Evolutionary conservation across 2,113 vertebrate genomes (phyloP).

Genomic region (Oncorhynchus mykiss): DNA sequence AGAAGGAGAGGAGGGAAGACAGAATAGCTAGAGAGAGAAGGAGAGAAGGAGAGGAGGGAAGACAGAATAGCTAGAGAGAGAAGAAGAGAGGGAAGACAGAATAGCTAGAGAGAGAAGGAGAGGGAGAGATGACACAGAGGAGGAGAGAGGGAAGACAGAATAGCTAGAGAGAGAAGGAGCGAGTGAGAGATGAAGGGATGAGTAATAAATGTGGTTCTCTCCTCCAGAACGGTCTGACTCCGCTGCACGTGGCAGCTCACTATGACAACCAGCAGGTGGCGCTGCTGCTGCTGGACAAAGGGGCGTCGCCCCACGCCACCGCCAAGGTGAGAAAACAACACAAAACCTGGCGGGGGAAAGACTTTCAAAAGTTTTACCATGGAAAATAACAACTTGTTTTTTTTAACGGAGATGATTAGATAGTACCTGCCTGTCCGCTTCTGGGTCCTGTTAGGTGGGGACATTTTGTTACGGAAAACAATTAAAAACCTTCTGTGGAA

Average conservation of each 20-base stretch:
- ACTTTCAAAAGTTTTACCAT: too few species aligned
- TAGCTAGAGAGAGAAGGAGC: not conserved
- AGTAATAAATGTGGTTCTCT: constrained; percentile 19
- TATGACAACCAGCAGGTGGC: constrained; percentile 98
- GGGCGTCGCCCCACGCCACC: constrained; percentile 89
- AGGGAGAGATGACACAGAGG: too few species aligned
- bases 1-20: not conserved
- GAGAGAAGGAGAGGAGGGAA: too few species aligned
- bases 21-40: not conserved
- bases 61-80: too few species aligned
- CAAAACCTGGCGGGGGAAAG: not conserved
- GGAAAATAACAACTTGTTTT: too few species aligned
- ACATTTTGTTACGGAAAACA: too few species aligned
- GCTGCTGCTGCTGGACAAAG: constrained; percentile 93
- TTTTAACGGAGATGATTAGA: too few species aligned
- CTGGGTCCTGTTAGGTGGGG: too few species aligned
- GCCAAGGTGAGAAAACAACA: constrained; percentile 81
- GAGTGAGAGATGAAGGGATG: not conserved
- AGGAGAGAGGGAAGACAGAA: not conserved
- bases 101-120: not conserved
- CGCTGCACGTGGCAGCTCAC: constrained; percentile 96
- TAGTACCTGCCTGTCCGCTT: too few species aligned
- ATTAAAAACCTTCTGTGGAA: too few species aligned
- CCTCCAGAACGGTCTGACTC: constrained; percentile 92
- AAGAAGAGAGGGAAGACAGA: not conserved